Evolutionary conservation across 53 echinoderm and acorn worm genomes (phyloP).

Genomic region (Holothuria leucospilota): DNA sequence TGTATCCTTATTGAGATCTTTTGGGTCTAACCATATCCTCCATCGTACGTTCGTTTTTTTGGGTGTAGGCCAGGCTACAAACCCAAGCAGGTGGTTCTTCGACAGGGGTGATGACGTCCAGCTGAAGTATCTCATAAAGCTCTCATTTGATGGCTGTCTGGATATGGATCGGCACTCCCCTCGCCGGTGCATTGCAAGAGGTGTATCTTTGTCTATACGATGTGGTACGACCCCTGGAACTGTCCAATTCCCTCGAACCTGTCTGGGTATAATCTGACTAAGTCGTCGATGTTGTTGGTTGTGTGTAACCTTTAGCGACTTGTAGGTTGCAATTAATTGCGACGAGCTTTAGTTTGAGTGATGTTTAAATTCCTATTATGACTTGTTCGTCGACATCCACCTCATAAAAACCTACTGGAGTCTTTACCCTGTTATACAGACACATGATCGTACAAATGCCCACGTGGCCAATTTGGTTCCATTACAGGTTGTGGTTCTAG

Average conservation of each 20-base stretch:
- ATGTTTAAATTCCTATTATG: not conserved
- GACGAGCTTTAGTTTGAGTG: not conserved
- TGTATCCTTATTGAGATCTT: constrained; percentile 63
- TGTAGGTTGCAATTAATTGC: not conserved
- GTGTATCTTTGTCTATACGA: not conserved
- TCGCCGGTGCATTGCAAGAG: not conserved
- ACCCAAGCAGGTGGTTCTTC: too few species aligned
- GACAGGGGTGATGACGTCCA: too few species aligned
- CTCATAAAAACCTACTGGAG: not conserved
- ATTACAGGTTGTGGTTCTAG: constrained; percentile 64
- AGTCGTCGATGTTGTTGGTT: constrained; percentile 19
- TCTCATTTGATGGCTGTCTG: too few species aligned
- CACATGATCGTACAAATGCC: not conserved
- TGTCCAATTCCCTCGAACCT: constrained; percentile 50
- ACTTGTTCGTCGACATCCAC: not conserved
- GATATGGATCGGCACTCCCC: too few species aligned
- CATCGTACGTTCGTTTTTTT: constrained; percentile 43
- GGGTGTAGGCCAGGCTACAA: not conserved
- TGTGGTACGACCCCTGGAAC: constrained; percentile 1
- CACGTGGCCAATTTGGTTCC: not conserved
- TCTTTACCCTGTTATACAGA: not conserved
- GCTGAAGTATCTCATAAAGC: too few species aligned
- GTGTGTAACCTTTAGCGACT: not conserved
- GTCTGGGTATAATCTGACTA: constrained; percentile 34
- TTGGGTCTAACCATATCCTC: constrained; percentile 77